Evolutionary conservation across 1,140 invertebrate genomes (phyloP), one percentile per base, ranked within the genome.

Genomic region (Drosophila kepulauana): DNA sequence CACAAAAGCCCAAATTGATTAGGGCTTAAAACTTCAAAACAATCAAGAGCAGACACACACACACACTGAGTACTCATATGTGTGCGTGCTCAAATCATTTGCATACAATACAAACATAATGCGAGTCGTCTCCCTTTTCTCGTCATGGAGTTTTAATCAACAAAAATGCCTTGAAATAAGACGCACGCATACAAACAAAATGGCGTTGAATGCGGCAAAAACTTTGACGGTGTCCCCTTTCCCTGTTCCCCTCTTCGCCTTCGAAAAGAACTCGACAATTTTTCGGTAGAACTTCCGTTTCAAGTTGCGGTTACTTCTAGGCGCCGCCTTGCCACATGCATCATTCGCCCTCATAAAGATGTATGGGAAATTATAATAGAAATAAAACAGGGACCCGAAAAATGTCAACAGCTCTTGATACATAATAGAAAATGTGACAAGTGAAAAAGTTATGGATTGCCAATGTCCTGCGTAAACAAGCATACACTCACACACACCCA

Each of bases 1-100:
- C 59, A 49, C 67, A 61, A 88, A 75, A 72, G 77, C 84, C 82
- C 84, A 80, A 88, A 87, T 87, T 88, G 82, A 87, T 87, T 88
- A 88, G 82, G 84, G 82, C 82, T 88, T 79, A 80, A 79, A 87
- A 82, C 81, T 87, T 81, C 81, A 88, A 87, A 87, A 87, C 82
- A 87, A 87, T 87, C 84, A 87, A 72, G 51, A 74, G 56, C 67
- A 80, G 79, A 77, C 78, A 58, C 74, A 68, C 46, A 48, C 30
- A 46, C 38, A 51, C 28, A 41, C 48, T 28, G 41, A 3, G 33
- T 28, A 4, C 8, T 15, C 13, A 30, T 80, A 75, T 78, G 79
- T 78, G 25, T 16, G 51, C 5, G 7, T 25, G 62, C 13, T 66
- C 70, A 78, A 85, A 84, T 85, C 75, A 85, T 85, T 85, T 85